Evolutionary conservation across 2,113 vertebrate species (phyloP).

Genomic region (Pardalotus punctatus): DNA sequence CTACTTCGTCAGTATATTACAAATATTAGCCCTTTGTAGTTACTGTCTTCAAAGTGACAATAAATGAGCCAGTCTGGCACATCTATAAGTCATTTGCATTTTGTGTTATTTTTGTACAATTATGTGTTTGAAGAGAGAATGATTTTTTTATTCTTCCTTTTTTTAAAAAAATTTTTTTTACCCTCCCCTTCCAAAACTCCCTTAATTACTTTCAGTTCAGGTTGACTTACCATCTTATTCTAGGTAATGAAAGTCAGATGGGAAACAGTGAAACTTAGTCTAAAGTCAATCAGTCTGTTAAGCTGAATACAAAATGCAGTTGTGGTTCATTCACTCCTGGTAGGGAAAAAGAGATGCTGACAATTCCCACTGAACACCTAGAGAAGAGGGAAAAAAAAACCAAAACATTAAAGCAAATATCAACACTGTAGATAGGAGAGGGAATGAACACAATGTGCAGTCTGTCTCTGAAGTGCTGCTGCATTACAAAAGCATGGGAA

Average conservation of each 20-base stretch:
- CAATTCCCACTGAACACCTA: background rate
- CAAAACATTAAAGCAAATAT: slow-evolving; percentile 43
- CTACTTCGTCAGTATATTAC: background rate
- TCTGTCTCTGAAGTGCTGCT: background rate
- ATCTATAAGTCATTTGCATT: slow-evolving; percentile 13
- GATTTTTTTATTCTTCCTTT: background rate
- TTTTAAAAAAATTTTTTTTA: background rate
- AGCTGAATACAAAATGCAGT: background rate
- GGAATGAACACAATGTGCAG: background rate
- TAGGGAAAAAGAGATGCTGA: background rate
- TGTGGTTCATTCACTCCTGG: slow-evolving; percentile 14
- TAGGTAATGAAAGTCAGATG: slow-evolving; percentile 49
- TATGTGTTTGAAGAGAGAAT: slow-evolving; percentile 1
- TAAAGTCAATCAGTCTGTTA: slow-evolving; percentile 23
- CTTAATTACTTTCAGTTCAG: slow-evolving; percentile 58
- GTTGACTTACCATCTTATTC: slow-evolving; percentile 46
- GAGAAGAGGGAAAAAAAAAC: slow-evolving; percentile 20
- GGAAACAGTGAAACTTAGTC: slow-evolving; percentile 37
- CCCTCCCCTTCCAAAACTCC: background rate
- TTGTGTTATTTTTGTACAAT: slow-evolving; percentile 31
- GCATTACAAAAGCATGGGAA: background rate
- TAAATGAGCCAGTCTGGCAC: background rate
- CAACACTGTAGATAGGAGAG: background rate
- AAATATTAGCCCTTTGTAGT: slow-evolving; percentile 39
- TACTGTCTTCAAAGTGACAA: background rate